These are phyloP conservation scores for Himantopus leucocephalus DNA, from an alignment of 2,113 vertebrate genomes.

Conservation along the genomic window DNA sequence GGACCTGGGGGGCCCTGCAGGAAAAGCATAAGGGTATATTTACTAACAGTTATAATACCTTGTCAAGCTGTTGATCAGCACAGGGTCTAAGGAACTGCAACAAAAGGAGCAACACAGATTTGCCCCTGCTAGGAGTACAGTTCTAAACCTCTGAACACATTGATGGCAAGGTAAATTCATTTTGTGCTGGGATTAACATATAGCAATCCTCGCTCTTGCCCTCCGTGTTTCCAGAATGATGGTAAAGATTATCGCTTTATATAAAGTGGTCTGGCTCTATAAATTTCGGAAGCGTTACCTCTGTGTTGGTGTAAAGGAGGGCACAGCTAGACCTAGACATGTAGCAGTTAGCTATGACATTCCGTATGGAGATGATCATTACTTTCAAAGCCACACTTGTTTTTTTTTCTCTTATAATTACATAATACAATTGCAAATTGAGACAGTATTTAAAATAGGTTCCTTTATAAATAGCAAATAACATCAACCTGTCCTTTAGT, in stretches of 20 bases:
- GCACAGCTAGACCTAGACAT: not conserved
- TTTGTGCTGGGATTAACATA: not conserved
- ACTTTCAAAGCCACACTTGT: not conserved
- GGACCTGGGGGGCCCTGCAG: conserved; percentile 70
- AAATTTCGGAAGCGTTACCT: not conserved
- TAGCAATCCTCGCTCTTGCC: not conserved
- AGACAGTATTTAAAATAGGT: not conserved
- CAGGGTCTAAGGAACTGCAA: not conserved
- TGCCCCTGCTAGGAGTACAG: not conserved
- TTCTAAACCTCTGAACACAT: not conserved
- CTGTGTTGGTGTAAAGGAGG: not conserved
- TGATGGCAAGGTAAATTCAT: not conserved
- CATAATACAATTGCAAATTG: not conserved
- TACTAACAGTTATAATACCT: not conserved
- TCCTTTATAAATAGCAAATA: not conserved
- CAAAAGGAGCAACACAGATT: not conserved
- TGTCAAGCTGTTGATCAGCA: not conserved
- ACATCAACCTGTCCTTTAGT: not conserved
- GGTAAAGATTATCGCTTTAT: not conserved
- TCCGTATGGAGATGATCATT: not conserved
- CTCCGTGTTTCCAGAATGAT: not conserved
- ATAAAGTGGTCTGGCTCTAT: not conserved
- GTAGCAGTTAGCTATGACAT: not conserved
- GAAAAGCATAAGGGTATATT: not conserved
- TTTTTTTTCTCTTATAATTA: not conserved